A percentile compares a stretch with the other conserved stretches of the same genome.
These are phyloP conservation scores for Saturnia pavonia DNA, from an alignment of 2,888 invertebrate genomes.

Conservation along the genomic window DNA sequence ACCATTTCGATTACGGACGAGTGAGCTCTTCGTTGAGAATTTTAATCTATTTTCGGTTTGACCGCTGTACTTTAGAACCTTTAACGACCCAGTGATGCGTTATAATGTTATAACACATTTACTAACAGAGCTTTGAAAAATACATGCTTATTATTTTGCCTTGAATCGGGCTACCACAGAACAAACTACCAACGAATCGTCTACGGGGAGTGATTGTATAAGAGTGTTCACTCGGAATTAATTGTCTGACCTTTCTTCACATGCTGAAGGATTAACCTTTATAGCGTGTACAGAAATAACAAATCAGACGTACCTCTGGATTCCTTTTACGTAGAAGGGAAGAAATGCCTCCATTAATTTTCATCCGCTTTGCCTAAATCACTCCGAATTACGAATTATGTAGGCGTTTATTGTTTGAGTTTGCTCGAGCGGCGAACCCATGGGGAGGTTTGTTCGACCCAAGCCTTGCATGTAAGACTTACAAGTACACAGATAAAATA, in stretches of 20 bases:
- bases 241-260: conserved; percentile 37
- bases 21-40: conserved; percentile 52
- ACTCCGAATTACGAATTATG: conserved; percentile 49
- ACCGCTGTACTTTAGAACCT: conserved; percentile 45
- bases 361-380: conserved; percentile 56
- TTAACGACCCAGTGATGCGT: conserved; percentile 49
- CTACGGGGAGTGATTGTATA: conserved; percentile 4
- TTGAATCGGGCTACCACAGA: not conserved
- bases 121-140: conserved; percentile 13
- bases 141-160: not conserved
- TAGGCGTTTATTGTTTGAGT: conserved; percentile 40
- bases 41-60: conserved; percentile 59
- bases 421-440: conserved; percentile 27
- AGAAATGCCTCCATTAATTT: conserved; percentile 54
- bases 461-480: conserved; percentile 23
- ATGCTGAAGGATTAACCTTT: conserved; percentile 42
- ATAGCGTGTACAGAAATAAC: conserved; percentile 53
- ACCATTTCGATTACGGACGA: conserved; percentile 55
- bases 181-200: not conserved
- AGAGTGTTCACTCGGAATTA: conserved; percentile 32
- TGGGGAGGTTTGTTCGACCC: conserved; percentile 32
- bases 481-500: too few relatives aligned
- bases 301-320: conserved; percentile 46
- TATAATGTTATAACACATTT: conserved; percentile 33
- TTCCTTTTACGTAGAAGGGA: conserved; percentile 36